A percentile compares a stretch with the other conserved stretches of the same genome.
These are phyloP conservation scores for Diarsia mendica DNA, from an alignment of 2,888 invertebrate species.

Conservation along the genomic window DNA sequence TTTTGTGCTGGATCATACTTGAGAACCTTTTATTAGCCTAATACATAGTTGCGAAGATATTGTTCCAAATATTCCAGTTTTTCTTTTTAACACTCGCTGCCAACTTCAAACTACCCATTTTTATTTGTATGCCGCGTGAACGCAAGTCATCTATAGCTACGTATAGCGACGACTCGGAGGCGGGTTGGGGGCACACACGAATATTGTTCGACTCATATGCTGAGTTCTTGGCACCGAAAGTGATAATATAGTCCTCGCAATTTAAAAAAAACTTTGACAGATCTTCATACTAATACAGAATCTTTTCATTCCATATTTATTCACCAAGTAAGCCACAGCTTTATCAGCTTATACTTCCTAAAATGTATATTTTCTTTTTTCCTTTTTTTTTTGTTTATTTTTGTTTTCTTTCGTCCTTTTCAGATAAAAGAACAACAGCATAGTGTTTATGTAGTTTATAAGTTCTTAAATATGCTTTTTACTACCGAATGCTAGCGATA, in stretches of 20 bases:
- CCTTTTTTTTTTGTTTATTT: slow-evolving; percentile 56
- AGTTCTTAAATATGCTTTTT: slow-evolving; percentile 74
- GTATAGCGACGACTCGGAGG: too few relatives aligned
- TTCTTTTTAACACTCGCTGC: not conserved
- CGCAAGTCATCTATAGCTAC: too few relatives aligned
- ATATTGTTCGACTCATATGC: too few relatives aligned
- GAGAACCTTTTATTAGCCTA: not conserved
- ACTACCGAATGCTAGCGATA: slow-evolving; percentile 40
- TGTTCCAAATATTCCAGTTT: not conserved
- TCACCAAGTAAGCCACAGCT: not conserved
- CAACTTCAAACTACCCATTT: too few relatives aligned
- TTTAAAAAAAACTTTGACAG: not conserved
- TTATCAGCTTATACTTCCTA: not conserved
- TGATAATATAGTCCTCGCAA: not conserved
- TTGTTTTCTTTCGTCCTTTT: slow-evolving; percentile 76
- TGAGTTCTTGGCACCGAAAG: too few relatives aligned
- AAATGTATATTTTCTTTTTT: slow-evolving; percentile 39
- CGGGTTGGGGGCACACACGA: too few relatives aligned
- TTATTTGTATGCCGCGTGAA: too few relatives aligned
- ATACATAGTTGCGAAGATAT: not conserved
- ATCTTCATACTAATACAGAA: not conserved
- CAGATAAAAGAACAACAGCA: slow-evolving; percentile 77
- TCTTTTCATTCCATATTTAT: not conserved
- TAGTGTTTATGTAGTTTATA: slow-evolving; percentile 74
- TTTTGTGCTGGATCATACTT: not conserved